Percentiles rank a stretch among this genome's conserved stretches.
These are phyloP conservation scores for Acronicta leporina DNA, from an alignment of 2,888 invertebrate genomes.

Conservation along the genomic window DNA sequence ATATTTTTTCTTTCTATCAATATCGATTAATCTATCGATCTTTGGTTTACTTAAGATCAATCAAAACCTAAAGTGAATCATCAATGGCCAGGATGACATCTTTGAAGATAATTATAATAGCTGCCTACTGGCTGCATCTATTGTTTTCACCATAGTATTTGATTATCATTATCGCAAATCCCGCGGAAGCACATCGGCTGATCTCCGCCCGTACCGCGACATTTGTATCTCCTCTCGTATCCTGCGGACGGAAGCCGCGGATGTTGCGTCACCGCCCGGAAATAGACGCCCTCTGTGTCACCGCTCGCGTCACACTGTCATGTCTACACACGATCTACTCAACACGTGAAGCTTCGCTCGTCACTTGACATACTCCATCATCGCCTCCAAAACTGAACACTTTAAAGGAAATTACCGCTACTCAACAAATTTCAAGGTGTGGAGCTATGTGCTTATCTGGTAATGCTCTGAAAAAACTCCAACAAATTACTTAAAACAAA, in stretches of 20 bases:
- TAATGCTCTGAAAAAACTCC: constrained; percentile 59
- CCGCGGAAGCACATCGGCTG: constrained; percentile 75
- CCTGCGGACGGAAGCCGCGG: constrained; percentile 84
- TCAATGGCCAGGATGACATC: neutral
- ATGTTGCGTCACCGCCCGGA: constrained; percentile 86
- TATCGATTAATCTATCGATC: too few species aligned
- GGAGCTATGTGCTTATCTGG: constrained; percentile 63
- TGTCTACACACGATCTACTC: constrained; percentile 20
- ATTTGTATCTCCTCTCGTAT: constrained; percentile 80
- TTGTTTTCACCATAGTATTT: constrained; percentile 25
- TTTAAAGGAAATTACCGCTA: constrained; percentile 68
- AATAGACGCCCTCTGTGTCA: constrained; percentile 87
- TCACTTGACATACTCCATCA: constrained; percentile 47
- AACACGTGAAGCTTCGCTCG: constrained; percentile 40
- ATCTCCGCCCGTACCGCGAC: constrained; percentile 71
- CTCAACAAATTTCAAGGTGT: constrained; percentile 63
- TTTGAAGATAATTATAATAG: constrained; percentile 3
- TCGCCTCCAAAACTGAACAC: constrained; percentile 23
- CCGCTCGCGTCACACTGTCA: constrained; percentile 64
- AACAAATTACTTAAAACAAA: constrained; percentile 69
- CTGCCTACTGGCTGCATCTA: constrained; percentile 26
- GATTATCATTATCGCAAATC: constrained; percentile 69
- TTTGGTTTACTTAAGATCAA: neutral
- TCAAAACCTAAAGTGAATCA: neutral
- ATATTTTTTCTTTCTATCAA: too few species aligned